Percentiles rank a stretch among this genome's conserved stretches.
phyloP scores from a whole-genome alignment of 2,113 vertebrate species.

The Callorhinus ursinus region DNA sequence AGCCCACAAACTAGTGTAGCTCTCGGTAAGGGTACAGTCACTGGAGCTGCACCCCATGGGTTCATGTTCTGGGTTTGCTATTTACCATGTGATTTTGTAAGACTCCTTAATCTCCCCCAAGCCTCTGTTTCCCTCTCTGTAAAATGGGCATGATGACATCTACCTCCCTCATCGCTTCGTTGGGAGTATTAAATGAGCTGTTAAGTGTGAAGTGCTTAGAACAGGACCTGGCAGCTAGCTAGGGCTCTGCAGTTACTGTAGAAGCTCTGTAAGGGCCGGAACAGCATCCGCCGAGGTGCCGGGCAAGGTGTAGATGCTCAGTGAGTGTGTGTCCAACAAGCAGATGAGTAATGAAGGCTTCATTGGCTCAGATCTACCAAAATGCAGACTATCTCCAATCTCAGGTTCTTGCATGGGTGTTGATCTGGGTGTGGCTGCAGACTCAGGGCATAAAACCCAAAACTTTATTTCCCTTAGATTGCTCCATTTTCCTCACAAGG shows the following conservation, averaged over 20 bases:
- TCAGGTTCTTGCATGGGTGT: not conserved
- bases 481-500: not conserved
- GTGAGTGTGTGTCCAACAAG: no score
- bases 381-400: not conserved
- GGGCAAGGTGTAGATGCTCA: not conserved
- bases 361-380: not conserved
- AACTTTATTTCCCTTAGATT: not conserved
- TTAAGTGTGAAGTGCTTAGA: not conserved
- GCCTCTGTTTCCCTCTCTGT: not conserved
- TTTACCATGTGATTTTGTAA: not conserved
- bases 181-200: not conserved
- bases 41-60: not conserved
- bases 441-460: not conserved
- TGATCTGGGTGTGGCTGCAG: not conserved
- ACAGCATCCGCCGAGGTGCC: fast-evolving
- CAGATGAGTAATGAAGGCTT: not conserved
- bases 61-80: not conserved
- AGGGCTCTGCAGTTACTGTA: not conserved
- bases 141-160: not conserved
- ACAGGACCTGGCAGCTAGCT: not conserved
- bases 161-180: not conserved
- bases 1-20: fast-evolving
- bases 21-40: not conserved
- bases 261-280: not conserved
- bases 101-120: not conserved